Conservation (phyloP, 35 echinoderm and acorn worm genomes). For the Ptychodera flava region DNA sequence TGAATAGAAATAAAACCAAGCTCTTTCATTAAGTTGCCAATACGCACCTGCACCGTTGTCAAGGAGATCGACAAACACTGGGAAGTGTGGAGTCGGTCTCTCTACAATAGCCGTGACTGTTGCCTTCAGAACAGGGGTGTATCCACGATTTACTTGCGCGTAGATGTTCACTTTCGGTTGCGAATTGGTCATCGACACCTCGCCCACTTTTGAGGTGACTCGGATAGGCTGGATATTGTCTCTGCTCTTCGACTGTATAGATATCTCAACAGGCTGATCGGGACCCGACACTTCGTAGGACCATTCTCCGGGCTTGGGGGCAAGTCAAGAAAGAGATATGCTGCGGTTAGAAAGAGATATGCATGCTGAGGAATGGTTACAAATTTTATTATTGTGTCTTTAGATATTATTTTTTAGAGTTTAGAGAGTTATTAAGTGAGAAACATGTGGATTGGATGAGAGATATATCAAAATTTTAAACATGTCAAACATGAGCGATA, state of each 20-base stretch:
- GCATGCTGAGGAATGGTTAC: background rate
- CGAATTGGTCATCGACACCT: background rate
- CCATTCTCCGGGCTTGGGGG: background rate
- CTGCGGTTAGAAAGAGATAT: too few species aligned
- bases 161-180: constrained; percentile 19
- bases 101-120: constrained; percentile 30
- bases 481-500: background rate
- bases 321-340: background rate
- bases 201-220: background rate
- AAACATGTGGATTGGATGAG: too few species aligned
- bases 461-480: too few species aligned
- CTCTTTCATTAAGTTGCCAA: too few species aligned
- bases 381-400: background rate
- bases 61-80: background rate
- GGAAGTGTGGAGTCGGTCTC: background rate
- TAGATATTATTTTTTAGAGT: background rate
- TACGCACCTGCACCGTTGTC: constrained; percentile 57
- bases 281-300: background rate
- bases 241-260: background rate
- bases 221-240: background rate
- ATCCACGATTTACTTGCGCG: constrained; percentile 29
- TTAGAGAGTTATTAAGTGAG: too few species aligned
- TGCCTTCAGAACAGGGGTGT: constrained; percentile 27
- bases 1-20: too few species aligned
- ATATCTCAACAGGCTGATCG: background rate